A percentile compares a stretch with the other conserved stretches of the same genome.
These are phyloP conservation scores for Pollicipes pollicipes DNA, from an alignment of 1,140 invertebrate genomes.

Conservation along the genomic window DNA sequence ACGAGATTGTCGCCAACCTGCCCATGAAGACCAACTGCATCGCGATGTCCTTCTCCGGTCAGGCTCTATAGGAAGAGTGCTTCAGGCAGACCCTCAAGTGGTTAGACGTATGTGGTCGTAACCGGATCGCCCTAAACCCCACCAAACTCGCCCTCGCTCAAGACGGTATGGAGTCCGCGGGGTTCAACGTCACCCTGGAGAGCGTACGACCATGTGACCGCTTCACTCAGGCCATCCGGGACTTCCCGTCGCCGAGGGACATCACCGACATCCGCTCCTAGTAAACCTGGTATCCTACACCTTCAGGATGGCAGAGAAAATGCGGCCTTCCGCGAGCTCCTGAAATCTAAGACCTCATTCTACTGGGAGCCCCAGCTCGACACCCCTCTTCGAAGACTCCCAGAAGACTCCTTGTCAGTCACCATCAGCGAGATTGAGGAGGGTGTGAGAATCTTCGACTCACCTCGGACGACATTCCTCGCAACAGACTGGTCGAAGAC, in stretches of 20 bases:
- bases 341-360: neutral
- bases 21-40: no score
- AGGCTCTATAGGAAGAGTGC: neutral
- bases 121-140: no score
- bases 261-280: no score
- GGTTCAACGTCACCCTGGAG: neutral
- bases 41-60: no score
- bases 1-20: constrained; percentile 4
- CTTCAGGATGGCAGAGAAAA: neutral
- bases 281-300: constrained; percentile 1
- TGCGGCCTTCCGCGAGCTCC: neutral
- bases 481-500: constrained; percentile 11
- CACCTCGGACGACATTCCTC: constrained; percentile 3
- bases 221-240: neutral
- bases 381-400: no score
- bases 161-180: no score
- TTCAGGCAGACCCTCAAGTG: no score
- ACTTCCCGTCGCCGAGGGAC: neutral
- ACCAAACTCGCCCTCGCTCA: no score
- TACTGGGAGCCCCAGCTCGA: no score
- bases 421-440: constrained; percentile 3
- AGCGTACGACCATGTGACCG: neutral
- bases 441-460: constrained; percentile 10
- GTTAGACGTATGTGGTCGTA: no score
- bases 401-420: no score